Conservation (phyloP, 2,888 invertebrate species). For the Netelia inedita region DNA sequence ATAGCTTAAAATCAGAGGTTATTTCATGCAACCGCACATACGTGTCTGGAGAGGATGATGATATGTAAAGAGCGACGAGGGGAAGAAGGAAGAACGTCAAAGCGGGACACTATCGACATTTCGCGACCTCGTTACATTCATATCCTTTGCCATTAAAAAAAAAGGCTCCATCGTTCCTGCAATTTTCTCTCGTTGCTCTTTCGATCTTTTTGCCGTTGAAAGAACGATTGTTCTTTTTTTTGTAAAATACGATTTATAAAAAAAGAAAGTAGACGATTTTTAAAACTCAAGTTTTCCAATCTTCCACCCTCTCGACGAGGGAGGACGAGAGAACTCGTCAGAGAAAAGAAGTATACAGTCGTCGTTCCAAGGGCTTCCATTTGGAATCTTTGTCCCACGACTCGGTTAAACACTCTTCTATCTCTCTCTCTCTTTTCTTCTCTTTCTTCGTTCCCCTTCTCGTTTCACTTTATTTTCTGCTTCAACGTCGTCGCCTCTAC, state of each 20-base stretch:
- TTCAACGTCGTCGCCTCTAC: constrained; percentile 25
- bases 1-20: constrained; percentile 20
- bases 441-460: too few species aligned
- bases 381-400: constrained; percentile 47
- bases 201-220: too few species aligned
- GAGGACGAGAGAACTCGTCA: neutral
- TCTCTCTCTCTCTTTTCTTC: neutral
- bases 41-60: constrained; percentile 37
- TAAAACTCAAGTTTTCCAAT: constrained; percentile 15
- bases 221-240: too few species aligned
- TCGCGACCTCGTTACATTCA: constrained; percentile 60
- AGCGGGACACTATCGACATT: constrained; percentile 65
- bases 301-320: constrained; percentile 1
- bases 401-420: neutral
- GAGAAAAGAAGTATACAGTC: neutral
- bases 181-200: neutral
- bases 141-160: constrained; percentile 36
- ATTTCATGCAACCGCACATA: constrained; percentile 57
- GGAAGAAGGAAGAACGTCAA: constrained; percentile 48
- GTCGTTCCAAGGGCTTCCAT: constrained; percentile 6
- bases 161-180: constrained; percentile 3
- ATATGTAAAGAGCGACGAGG: constrained; percentile 34
- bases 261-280: neutral
- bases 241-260: neutral
- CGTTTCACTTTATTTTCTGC: neutral